Evolutionary conservation across 1,140 invertebrate genomes (phyloP).

Genomic region (Globodera rostochiensis): DNA sequence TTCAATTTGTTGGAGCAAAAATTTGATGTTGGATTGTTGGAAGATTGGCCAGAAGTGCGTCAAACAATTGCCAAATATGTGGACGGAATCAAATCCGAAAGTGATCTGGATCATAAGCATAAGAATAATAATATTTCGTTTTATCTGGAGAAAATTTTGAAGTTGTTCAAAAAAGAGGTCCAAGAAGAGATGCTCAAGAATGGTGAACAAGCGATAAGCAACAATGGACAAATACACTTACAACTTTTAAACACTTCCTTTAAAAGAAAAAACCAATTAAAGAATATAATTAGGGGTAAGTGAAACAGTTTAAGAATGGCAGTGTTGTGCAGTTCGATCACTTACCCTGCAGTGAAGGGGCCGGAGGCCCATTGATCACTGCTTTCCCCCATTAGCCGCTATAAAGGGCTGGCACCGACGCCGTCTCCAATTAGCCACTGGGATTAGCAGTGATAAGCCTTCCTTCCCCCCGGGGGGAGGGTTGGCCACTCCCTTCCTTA

Average conservation of each 20-base stretch:
- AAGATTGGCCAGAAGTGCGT: background rate
- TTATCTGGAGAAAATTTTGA: background rate
- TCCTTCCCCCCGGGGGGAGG: too few relatives aligned
- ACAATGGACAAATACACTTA: background rate
- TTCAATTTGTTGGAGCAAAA: background rate
- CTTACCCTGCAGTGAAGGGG: too few relatives aligned
- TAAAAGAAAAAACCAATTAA: background rate
- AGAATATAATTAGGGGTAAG: background rate
- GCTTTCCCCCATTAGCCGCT: too few relatives aligned
- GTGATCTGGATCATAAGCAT: background rate
- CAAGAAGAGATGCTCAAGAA: background rate
- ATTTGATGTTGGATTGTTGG: background rate
- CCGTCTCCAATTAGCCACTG: too few relatives aligned
- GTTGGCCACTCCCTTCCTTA: too few relatives aligned
- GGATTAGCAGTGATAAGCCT: too few relatives aligned
- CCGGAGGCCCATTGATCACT: too few relatives aligned
- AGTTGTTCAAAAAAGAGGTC: background rate
- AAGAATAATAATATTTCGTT: background rate
- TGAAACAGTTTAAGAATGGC: background rate
- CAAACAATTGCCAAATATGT: background rate
- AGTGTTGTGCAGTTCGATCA: too few relatives aligned
- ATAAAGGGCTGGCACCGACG: too few relatives aligned
- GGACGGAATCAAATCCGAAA: background rate
- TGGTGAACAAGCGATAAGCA: background rate
- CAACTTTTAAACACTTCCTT: background rate